Conservation (phyloP, 2,888 invertebrate species). For the Caenorhabditis zanzibari region DNA sequence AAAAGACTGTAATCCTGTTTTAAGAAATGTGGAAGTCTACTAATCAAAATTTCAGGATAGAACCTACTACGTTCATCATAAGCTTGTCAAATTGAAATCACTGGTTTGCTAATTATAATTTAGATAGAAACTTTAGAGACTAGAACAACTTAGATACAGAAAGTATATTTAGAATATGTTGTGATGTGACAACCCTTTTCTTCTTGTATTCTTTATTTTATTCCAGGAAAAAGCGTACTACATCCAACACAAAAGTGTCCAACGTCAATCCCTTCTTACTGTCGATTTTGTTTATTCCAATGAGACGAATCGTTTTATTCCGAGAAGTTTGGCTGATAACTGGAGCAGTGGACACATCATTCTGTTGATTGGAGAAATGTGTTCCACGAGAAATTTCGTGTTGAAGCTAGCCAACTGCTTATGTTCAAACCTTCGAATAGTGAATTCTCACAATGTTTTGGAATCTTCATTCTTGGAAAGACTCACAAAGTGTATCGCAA, state of each 20-base stretch:
- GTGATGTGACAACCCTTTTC: neutral
- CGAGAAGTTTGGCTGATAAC: slow-evolving; percentile 67
- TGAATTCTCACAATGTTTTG: slow-evolving; percentile 74
- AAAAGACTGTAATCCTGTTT: no score
- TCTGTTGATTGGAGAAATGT: slow-evolving; percentile 71
- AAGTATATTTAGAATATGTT: slow-evolving; percentile 1
- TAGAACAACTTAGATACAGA: neutral
- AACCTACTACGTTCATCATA: slow-evolving; percentile 52
- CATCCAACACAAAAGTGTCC: slow-evolving; percentile 65
- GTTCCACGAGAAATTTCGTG: slow-evolving; percentile 52
- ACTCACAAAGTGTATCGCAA: slow-evolving; percentile 62
- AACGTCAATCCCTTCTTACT: slow-evolving; percentile 56
- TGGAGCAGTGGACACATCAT: slow-evolving; percentile 75
- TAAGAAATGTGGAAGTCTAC: neutral
- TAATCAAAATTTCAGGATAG: slow-evolving; percentile 43
- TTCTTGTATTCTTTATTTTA: neutral
- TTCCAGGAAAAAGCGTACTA: slow-evolving; percentile 67
- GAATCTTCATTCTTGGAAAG: slow-evolving; percentile 42
- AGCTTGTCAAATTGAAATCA: slow-evolving; percentile 22
- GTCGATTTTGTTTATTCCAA: slow-evolving; percentile 68
- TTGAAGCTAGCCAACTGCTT: slow-evolving; percentile 63
- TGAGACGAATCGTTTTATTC: slow-evolving; percentile 52
- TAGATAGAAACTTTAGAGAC: neutral
- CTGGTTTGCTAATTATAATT: slow-evolving; percentile 30
- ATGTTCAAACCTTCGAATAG: slow-evolving; percentile 72